phyloP scores from a whole-genome alignment of 92 coral and sea anemone species.

The Actinernus sp. region DNA sequence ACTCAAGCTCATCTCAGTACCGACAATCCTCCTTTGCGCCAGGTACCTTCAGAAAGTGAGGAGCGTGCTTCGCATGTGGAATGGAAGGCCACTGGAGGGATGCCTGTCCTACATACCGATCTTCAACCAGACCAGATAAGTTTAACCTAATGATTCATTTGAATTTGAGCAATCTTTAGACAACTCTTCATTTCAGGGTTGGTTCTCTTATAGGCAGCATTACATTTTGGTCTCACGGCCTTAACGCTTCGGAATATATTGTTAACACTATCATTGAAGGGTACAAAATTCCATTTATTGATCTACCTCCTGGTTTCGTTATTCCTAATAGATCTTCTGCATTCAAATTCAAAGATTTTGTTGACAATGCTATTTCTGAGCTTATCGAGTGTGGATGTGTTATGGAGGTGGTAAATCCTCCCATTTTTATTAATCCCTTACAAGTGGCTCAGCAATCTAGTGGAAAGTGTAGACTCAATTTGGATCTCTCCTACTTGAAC shows the following conservation, averaged over 20 bases:
- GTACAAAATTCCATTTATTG: slow-evolving; percentile 29
- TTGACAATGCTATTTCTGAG: slow-evolving; percentile 36
- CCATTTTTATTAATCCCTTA: slow-evolving; percentile 28
- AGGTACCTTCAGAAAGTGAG: too few species aligned
- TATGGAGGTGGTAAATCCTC: slow-evolving; percentile 16
- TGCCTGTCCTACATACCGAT: too few species aligned
- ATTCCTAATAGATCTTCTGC: slow-evolving; percentile 39
- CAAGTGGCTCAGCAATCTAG: slow-evolving; percentile 23
- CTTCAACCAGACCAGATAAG: too few species aligned
- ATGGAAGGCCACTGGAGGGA: too few species aligned
- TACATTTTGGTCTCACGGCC: slow-evolving; percentile 37
- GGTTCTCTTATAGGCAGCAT: slow-evolving; percentile 21
- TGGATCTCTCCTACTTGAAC: slow-evolving; percentile 35
- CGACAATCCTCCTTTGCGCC: too few species aligned
- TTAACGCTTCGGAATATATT: slow-evolving; percentile 28
- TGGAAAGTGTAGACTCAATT: slow-evolving; percentile 26
- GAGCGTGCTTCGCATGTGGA: too few species aligned
- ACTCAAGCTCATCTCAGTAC: too few species aligned
- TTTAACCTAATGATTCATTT: too few species aligned
- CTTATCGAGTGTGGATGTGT: slow-evolving; percentile 41
- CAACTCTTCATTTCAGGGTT: too few species aligned
- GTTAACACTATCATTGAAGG: slow-evolving; percentile 33
- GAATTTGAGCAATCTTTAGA: too few species aligned
- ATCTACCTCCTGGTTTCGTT: slow-evolving; percentile 6
- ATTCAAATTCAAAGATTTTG: slow-evolving; percentile 46